Base-by-base conservation (phyloP, 2,888 invertebrate genomes). In the Rotaria socialis region DNA sequence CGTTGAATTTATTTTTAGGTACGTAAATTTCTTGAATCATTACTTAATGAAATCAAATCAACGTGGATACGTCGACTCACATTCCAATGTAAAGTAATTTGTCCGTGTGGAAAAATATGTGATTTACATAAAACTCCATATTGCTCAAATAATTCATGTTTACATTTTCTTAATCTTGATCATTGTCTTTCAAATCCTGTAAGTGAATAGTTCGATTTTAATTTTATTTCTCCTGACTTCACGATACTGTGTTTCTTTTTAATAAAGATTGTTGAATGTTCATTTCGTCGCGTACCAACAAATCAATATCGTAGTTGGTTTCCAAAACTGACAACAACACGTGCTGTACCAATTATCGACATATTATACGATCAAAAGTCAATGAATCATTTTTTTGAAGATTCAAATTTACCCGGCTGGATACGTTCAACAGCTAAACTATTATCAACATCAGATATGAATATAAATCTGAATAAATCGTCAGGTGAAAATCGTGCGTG, bases 121-220 rank as follows among this genome's bases (percentile, higher is more conserved):
- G 87, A 89, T 85, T 84, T 88, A 24, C 92, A 92, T 88, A 88
- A 89, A 85, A 87, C 87, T 8, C 87, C 89, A 24, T 88, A 88
- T 10, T 92, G 92, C 87, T 84, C 87, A 4, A 88, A 90, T 47
- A 89, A 89, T 55, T 87, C 88, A 5, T 92, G 92, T 88, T 87
- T 90, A 16, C 92, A 92, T 89, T 91, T 92, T 87, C 88, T 92
- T 35, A 89, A 90, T 86, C 89, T 92, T 11, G 91, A 92, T 88
- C 91, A 92, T 86, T 92, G 92, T 88, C 88, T 92, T n/a, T 88
- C 90, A 24, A 91, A 90, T 87, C 91, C 91, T 89, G 92, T 91
- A 86, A 87, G 88, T 86, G 27, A 85, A 80, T 85, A 16, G 8
- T 11, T n/a, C 11, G 0, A 0, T 35, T 52, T 11, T 19, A 7